phyloP scores from a whole-genome alignment of 2,888 invertebrate species.

The Phania funesta region DNA sequence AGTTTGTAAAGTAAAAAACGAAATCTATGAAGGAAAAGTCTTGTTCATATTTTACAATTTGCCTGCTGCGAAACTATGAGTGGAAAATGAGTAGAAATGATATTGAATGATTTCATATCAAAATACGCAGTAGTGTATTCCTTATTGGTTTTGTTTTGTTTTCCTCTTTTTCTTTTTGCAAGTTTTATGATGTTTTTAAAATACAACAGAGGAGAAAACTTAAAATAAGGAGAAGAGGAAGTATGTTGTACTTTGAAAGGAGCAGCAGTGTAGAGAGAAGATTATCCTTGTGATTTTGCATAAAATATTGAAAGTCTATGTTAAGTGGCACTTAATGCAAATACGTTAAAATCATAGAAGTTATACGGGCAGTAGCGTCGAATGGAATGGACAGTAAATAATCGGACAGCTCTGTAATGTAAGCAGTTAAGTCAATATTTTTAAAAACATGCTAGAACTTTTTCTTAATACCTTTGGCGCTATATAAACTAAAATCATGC shows the following conservation, averaged over 20 bases:
- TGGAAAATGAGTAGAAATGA: constrained; percentile 26
- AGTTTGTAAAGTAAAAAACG: constrained; percentile 1
- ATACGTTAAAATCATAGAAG: constrained; percentile 69
- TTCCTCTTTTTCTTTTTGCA: background rate
- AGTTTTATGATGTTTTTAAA: background rate
- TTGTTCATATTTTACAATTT: constrained; percentile 39
- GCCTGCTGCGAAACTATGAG: constrained; percentile 29
- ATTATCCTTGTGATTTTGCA: constrained; percentile 73
- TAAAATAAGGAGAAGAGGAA: constrained; percentile 16
- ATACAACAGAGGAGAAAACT: background rate
- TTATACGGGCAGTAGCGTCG: constrained; percentile 36
- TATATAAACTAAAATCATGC: background rate
- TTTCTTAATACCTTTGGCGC: background rate
- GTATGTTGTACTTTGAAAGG: constrained; percentile 37
- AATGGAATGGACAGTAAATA: background rate
- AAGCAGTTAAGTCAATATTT: background rate
- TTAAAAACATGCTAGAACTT: background rate
- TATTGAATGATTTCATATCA: constrained; percentile 39
- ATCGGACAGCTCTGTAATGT: too few relatives aligned
- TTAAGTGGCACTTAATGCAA: constrained; percentile 79
- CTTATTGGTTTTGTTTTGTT: constrained; percentile 33
- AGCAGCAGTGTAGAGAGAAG: constrained; percentile 67
- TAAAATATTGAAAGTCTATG: constrained; percentile 78
- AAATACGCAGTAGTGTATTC: constrained; percentile 26
- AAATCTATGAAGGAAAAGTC: constrained; percentile 37